A percentile compares a stretch with the other conserved stretches of the same genome.
These are phyloP conservation scores for Poecilobothrus nobilitatus DNA, from an alignment of 2,888 invertebrate species.

Conservation along the genomic window DNA sequence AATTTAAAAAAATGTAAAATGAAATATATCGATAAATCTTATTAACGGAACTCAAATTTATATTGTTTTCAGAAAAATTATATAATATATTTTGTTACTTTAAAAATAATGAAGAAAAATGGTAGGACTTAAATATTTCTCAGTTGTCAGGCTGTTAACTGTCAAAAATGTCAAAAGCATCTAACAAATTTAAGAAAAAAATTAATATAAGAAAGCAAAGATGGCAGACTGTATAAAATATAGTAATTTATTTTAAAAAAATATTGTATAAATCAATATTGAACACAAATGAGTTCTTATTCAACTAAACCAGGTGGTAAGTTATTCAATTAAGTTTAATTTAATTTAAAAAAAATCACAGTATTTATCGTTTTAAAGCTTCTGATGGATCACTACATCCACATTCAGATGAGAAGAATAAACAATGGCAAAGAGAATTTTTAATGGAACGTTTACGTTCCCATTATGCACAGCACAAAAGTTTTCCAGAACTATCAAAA, in stretches of 20 bases:
- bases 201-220: not conserved
- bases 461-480: conserved; percentile 74
- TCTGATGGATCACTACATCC: not conserved
- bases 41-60: no score
- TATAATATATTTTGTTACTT: no score
- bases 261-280: not conserved
- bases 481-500: conserved; percentile 79
- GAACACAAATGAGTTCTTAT: conserved; percentile 1
- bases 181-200: not conserved
- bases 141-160: not conserved
- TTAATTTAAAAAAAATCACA: not conserved
- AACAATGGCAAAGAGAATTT: conserved; percentile 72
- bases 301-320: not conserved
- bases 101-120: not conserved
- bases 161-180: not conserved
- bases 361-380: not conserved
- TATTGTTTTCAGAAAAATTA: no score
- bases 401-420: conserved; percentile 50
- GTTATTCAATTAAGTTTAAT: not conserved
- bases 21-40: no score
- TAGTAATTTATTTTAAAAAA: not conserved
- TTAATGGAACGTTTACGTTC: conserved; percentile 87
- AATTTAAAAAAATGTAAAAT: no score
- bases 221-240: not conserved
- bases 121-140: not conserved